Base-by-base conservation (phyloP, 2,113 vertebrate species). In the Ia io region DNA sequence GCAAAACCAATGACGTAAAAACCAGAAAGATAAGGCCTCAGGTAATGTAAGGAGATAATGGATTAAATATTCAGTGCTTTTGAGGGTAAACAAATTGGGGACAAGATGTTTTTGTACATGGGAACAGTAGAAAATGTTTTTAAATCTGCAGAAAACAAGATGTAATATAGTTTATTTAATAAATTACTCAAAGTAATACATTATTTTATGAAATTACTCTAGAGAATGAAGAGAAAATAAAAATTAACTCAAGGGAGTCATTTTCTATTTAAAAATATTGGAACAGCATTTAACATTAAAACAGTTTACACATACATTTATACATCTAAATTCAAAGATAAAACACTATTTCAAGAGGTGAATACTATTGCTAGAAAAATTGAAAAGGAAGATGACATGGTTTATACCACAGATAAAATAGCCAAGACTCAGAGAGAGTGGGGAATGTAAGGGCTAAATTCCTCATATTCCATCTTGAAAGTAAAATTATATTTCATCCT, bases 401-500 rank as follows among this genome's bases (percentile, higher is more conserved):
- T 61, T 89, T 94, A 78, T 91, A 23, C n/a, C n/a, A 87, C 30
- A 67, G 59, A 80, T 77, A 88, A 80, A 96, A 92, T 95, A 80
- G 44, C 56, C 12, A 56, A 87, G 17, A 84, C 35, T 85, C 77
- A 89, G 51, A 59, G 47, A 76, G 3, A 47, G 40, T 76, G 40
- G 37, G 8, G 37, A 84, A 73, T 28, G 3, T 35, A 83, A 88
- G 9, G 42, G 22, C 22, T 86, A 10, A 95, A 86, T 83, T 88
- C 37, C 16, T 91, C 37, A 51, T 20, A n/a, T 78, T 84, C n/a
- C 44, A 77, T 84, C 85, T 84, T 93, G 69, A 53, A 44, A 94
- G 1, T 83, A 70, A 90, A 93, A 84, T 78, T 35, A 42, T 83
- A 73, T 95, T 94, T 91, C n/a, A 71, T 53, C 32, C 13, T 85